Base-by-base conservation (phyloP, 2,113 vertebrate genomes). In the Diphyllodes magnificus region DNA sequence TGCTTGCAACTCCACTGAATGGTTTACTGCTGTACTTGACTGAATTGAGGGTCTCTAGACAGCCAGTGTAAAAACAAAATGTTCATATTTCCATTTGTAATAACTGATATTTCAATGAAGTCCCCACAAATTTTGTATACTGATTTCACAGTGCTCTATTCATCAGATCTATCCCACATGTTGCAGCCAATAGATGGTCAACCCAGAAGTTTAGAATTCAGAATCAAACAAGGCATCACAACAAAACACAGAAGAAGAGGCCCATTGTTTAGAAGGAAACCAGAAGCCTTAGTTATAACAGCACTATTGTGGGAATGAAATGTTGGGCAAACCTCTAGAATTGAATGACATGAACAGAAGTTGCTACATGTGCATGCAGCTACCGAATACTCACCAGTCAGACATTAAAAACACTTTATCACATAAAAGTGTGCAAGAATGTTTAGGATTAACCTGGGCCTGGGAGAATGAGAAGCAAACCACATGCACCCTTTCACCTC, bases 401-500 rank as follows among this genome's bases (percentile, higher is more conserved):
- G 50, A 42, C 80, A 35, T 35, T 50, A 80, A 51, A 88, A 81
- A 20, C 33, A 61, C 4, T 30, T 88, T 50, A 31, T 22, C 8
- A 31, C 3, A 8, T 10, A 40, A n/a, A 93, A 66, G 8, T 3
- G 3, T 31, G 13, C 21, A 72, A 72, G 21, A 75, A 71, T 23
- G 49, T 49, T 50, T 9, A 45, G n/a, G 11, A 22, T 68, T 60
- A 53, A 22, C 31, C 45, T 77, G 45, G 28, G 15, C 7, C 88
- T 44, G 28, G 22, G 31, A 85, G 45, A 76, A 44, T 8, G 7
- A 63, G 39, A 63, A 82, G 14, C 6, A 77, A 86, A 59, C 8
- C 22, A 23, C 0, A 0, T 10, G 31, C 42, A 66, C 17, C 15
- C 18, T 5, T 39, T 56, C 66, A 63, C 33, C 54, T 77, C 42